These are phyloP conservation scores for Ctenopoma kingsleyae DNA, from an alignment of 2,797 vertebrate genomes.

Conservation along the genomic window DNA sequence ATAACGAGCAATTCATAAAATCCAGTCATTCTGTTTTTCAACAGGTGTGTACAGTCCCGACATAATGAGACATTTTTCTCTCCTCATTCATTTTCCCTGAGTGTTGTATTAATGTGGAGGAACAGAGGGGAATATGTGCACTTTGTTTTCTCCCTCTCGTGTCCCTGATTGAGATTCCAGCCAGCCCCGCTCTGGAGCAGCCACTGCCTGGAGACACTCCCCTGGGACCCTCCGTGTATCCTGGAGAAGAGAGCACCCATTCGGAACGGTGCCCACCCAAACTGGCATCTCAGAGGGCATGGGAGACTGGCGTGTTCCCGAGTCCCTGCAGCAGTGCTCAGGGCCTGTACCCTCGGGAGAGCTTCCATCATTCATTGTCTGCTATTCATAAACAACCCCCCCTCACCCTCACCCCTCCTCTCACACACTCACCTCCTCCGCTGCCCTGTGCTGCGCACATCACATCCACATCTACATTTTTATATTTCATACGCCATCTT, in stretches of 20 bases:
- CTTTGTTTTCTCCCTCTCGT: constrained; percentile 38
- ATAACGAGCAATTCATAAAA: constrained; percentile 45
- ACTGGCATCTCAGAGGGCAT: constrained; percentile 82
- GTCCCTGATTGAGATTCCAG: constrained; percentile 79
- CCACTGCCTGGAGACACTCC: constrained; percentile 72
- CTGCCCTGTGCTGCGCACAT: constrained; percentile 33
- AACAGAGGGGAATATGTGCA: constrained; percentile 53
- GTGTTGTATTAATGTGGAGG: constrained; percentile 46
- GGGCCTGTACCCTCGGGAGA: constrained; percentile 73
- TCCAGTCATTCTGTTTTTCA: constrained; percentile 36
- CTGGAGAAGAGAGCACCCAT: constrained; percentile 78
- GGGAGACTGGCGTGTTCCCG: constrained; percentile 79
- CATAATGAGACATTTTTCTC: constrained; percentile 55
- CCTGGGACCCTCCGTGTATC: constrained; percentile 65
- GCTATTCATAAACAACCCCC: constrained; percentile 71
- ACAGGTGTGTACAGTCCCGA: constrained; percentile 42
- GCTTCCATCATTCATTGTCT: constrained; percentile 81
- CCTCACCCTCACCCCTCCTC: neutral
- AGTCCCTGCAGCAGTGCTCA: constrained; percentile 75
- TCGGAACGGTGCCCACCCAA: constrained; percentile 82
- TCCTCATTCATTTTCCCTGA: constrained; percentile 27
- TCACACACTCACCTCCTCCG: constrained; percentile 18
- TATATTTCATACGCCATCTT: constrained; percentile 61
- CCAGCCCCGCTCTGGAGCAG: constrained; percentile 62
- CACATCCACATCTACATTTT: constrained; percentile 43